Evolutionary conservation across 2,113 vertebrate genomes (phyloP).

Genomic region (Pseudolaguvia tuberculata): DNA sequence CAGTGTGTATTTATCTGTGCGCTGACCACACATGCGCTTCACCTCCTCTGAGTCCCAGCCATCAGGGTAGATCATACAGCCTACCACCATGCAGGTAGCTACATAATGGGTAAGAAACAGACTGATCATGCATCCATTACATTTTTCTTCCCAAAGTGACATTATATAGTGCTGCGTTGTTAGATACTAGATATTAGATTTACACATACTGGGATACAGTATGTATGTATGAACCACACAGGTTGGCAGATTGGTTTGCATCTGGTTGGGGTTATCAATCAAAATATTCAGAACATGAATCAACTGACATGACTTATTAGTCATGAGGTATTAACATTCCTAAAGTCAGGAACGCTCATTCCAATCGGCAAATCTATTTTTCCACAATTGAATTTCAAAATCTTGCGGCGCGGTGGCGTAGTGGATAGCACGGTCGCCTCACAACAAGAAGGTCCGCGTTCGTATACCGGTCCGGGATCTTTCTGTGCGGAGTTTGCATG

Average conservation of each 20-base stretch:
- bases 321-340: background rate
- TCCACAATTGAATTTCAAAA: no score
- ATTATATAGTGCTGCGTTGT: background rate
- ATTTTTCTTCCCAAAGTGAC: background rate
- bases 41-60: conserved; percentile 94
- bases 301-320: background rate
- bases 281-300: background rate
- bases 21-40: conserved; percentile 87
- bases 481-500: no score
- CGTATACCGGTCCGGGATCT: no score
- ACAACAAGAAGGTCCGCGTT: no score
- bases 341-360: background rate
- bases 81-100: conserved; percentile 90
- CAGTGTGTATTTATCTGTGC: conserved; percentile 91
- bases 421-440: no score
- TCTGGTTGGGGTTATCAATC: background rate
- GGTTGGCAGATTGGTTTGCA: background rate
- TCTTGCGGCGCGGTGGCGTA: no score
- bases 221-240: background rate
- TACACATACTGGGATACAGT: background rate
- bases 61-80: conserved; percentile 94
- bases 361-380: background rate
- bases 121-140: background rate
- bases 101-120: no score
- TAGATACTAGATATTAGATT: background rate